Conservation (phyloP, 2,797 vertebrate species). For the Malurus splendens region DNA sequence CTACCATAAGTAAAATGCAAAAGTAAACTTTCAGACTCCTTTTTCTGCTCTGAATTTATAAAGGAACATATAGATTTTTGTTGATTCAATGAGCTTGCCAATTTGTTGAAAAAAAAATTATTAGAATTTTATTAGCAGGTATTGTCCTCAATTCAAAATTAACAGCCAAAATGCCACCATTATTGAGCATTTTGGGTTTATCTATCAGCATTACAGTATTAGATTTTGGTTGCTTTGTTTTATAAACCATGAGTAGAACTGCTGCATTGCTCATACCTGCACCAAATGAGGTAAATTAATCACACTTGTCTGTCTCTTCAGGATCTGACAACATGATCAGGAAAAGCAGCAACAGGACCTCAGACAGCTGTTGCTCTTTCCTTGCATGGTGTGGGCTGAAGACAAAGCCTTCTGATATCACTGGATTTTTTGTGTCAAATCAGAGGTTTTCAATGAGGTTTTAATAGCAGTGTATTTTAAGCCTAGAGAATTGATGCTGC, state of each 20-base stretch:
- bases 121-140: neutral
- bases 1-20: neutral
- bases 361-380: neutral
- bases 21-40: neutral
- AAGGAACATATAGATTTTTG: neutral
- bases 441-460: neutral
- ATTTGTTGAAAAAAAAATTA: neutral
- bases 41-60: neutral
- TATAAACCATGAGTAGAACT: neutral
- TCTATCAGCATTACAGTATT: neutral
- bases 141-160: rapidly evolving
- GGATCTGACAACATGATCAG: neutral
- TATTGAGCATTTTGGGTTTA: neutral
- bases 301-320: neutral
- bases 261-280: neutral
- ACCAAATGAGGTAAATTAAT: neutral
- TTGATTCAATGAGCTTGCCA: neutral
- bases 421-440: neutral
- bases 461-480: neutral
- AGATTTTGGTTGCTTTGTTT: neutral
- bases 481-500: neutral
- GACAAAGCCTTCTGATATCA: neutral
- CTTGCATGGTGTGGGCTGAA: neutral
- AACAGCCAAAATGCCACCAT: neutral
- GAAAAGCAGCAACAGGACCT: neutral